Evolutionary conservation across 1,140 invertebrate species (phyloP).

Genomic region (Hermetia illucens): DNA sequence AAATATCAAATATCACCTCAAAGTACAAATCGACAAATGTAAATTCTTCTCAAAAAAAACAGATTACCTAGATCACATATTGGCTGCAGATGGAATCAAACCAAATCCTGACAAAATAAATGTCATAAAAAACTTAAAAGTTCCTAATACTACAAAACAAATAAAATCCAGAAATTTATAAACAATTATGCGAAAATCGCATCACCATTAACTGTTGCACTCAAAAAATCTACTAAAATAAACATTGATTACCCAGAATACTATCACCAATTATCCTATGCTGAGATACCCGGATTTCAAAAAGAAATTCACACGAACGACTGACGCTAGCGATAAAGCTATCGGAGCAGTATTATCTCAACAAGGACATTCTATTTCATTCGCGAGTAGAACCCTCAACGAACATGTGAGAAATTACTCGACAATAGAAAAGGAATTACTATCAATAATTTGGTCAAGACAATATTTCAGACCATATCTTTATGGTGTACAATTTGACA

Average conservation of each 20-base stretch:
- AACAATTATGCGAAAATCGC: constrained; percentile 11
- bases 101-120: constrained; percentile 11
- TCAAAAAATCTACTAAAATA: no score
- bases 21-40: constrained; percentile 13
- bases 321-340: no score
- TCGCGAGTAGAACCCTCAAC: constrained; percentile 1
- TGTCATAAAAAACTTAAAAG: constrained; percentile 7
- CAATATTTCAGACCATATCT: constrained; percentile 32
- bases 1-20: constrained; percentile 14
- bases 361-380: no score
- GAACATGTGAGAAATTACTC: neutral
- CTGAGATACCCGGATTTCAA: no score
- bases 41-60: constrained; percentile 14
- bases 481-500: constrained; percentile 27
- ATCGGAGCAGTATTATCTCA: no score
- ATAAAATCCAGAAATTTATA: constrained; percentile 10
- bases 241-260: no score
- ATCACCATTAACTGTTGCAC: no score
- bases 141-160: constrained; percentile 10
- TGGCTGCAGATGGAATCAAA: constrained; percentile 5
- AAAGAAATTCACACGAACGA: no score
- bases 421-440: neutral
- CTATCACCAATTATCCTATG: no score
- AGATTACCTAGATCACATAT: constrained; percentile 17
- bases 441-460: constrained; percentile 22